Percentiles rank a stretch among this genome's conserved stretches.
phyloP scores from a whole-genome alignment of 2,113 vertebrate species.

The Tenrec ecaudatus region DNA sequence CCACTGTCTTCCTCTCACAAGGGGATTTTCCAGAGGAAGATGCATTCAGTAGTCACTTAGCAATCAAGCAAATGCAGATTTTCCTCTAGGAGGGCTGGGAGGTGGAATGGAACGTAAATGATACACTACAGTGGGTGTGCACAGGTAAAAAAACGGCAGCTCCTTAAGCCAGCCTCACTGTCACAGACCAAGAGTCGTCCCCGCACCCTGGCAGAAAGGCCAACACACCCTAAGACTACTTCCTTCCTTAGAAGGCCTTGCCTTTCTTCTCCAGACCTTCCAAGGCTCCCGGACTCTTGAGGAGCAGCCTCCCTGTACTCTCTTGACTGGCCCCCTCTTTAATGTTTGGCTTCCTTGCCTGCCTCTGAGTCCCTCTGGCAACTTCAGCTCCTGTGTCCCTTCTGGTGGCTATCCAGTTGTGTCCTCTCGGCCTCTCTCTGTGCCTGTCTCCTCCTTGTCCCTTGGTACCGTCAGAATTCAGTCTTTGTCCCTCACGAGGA shows the following conservation, averaged over 20 bases:
- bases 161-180: too few species aligned
- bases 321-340: background rate
- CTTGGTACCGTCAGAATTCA: background rate
- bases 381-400: background rate
- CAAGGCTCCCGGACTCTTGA: background rate
- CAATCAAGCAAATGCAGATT: background rate
- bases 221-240: background rate
- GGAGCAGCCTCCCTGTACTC: background rate
- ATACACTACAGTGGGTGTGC: constrained; percentile 30
- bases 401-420: background rate
- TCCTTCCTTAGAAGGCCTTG: background rate
- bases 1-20: background rate
- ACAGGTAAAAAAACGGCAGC: background rate
- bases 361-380: background rate
- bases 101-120: background rate
- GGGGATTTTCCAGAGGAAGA: background rate
- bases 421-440: background rate
- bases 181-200: too few species aligned
- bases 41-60: background rate
- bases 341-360: too few species aligned
- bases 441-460: background rate
- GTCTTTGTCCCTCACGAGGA: too few species aligned
- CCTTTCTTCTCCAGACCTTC: too few species aligned
- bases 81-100: background rate
- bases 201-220: background rate